These are phyloP conservation scores for Anseranas semipalmata DNA, from an alignment of 2,113 vertebrate genomes.

Conservation along the genomic window DNA sequence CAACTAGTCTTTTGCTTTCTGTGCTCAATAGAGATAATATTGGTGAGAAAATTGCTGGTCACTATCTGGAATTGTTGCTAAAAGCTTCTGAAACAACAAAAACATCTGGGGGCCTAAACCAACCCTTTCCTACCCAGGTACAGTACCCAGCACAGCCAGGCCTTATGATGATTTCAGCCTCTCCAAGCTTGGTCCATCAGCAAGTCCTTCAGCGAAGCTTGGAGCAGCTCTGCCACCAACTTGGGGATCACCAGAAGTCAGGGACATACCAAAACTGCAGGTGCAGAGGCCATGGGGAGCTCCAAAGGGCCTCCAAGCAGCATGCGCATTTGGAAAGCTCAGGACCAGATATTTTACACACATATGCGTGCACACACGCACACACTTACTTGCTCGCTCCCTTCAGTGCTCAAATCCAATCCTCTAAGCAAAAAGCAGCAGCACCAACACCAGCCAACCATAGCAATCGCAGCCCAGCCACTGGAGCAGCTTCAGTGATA, in stretches of 20 bases:
- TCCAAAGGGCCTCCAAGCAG: background rate
- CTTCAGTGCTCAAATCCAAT: background rate
- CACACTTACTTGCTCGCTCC: background rate
- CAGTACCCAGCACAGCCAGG: background rate
- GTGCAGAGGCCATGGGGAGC: background rate
- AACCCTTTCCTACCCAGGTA: background rate
- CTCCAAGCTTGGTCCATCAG: background rate
- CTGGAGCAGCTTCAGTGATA: background rate
- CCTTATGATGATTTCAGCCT: background rate
- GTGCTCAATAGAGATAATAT: background rate
- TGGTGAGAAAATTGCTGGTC: background rate
- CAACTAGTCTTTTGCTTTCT: background rate
- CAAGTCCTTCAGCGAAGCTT: background rate
- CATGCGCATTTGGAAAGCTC: background rate
- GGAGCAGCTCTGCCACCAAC: background rate
- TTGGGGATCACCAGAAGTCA: background rate
- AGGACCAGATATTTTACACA: background rate
- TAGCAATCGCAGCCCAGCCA: background rate
- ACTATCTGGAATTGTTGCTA: background rate
- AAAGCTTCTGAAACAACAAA: conserved; percentile 24
- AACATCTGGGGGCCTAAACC: background rate
- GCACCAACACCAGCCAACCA: background rate
- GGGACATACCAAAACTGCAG: background rate
- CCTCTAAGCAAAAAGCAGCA: background rate
- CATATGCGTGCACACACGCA: background rate